Percentiles rank a stretch among this genome's conserved stretches.
Evolutionary conservation across 2,797 vertebrate genomes (phyloP).

Genomic region (Myotis findleyi): DNA sequence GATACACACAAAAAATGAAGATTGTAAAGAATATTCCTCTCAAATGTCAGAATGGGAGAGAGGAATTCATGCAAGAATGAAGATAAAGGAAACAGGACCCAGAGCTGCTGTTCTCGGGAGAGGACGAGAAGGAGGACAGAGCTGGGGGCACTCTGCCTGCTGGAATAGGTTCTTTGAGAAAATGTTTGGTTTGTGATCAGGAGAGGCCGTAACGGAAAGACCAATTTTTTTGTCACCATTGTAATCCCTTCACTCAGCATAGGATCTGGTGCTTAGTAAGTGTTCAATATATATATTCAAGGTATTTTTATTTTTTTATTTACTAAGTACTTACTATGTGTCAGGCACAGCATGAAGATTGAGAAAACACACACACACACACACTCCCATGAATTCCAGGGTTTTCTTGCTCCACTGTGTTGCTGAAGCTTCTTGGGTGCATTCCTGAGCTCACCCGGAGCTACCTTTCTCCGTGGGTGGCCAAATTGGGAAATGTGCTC

Average conservation of each 20-base stretch:
- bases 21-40: neutral
- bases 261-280: neutral
- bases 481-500: neutral
- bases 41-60: neutral
- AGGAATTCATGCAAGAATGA: slow-evolving; percentile 21
- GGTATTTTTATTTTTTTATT: neutral
- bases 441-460: neutral
- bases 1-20: slow-evolving; percentile 16
- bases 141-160: neutral
- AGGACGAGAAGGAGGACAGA: fast-evolving
- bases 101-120: neutral
- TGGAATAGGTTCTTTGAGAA: neutral
- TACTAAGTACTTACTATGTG: neutral
- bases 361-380: neutral
- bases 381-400: neutral
- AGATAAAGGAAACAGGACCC: neutral
- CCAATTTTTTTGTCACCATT: neutral
- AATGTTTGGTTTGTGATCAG: neutral
- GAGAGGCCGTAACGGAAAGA: neutral
- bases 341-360: neutral
- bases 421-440: neutral
- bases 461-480: neutral
- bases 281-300: neutral
- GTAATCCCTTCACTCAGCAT: neutral
- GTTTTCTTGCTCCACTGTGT: neutral